These are phyloP conservation scores for Nylanderia fulva DNA, from an alignment of 1,140 invertebrate genomes.

Conservation along the genomic window DNA sequence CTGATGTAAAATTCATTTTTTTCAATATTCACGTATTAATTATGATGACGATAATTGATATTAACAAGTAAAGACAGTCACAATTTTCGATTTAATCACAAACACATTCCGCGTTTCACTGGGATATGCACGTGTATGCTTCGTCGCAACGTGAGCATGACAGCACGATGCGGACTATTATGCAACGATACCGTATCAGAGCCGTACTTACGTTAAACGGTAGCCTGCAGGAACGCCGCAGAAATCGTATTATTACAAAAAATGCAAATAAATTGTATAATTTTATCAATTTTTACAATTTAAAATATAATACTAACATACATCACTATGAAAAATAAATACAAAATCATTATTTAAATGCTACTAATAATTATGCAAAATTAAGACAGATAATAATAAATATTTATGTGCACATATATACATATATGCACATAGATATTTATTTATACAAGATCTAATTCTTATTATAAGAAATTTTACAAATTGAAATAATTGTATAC, in stretches of 20 bases:
- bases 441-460: too few relatives aligned
- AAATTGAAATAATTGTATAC: neutral
- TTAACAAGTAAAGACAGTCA: neutral
- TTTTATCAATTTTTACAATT: neutral
- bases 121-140: neutral
- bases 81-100: slow-evolving; percentile 8
- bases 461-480: neutral
- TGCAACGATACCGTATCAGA: neutral
- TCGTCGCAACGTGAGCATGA: neutral
- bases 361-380: neutral
- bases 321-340: neutral
- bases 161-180: slow-evolving; percentile 28
- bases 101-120: neutral
- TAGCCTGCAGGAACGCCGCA: too few relatives aligned
- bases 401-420: neutral
- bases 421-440: too few relatives aligned
- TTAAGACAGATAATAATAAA: neutral
- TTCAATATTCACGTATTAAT: neutral
- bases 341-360: neutral
- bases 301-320: neutral
- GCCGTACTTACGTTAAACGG: neutral
- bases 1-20: neutral
- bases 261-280: too few relatives aligned
- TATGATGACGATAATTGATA: neutral
- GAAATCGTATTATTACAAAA: too few relatives aligned